Evolutionary conservation across 2,113 vertebrate genomes (phyloP).

Genomic region (Elgaria multicarinata): DNA sequence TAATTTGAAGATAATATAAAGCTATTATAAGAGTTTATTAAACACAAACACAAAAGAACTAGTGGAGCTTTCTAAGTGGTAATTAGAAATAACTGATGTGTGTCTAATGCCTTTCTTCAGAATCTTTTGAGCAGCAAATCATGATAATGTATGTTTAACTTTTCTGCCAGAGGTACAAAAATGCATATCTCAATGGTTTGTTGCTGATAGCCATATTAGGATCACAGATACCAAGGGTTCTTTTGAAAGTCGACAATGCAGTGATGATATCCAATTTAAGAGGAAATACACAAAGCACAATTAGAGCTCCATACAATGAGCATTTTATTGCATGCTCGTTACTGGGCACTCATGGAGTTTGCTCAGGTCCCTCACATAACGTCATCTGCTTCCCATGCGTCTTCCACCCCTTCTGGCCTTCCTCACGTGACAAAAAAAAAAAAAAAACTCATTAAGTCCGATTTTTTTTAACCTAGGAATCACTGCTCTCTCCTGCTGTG

Average conservation of each 20-base stretch:
- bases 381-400: no score
- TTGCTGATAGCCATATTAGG: neutral
- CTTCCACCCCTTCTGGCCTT: no score
- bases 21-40: constrained; percentile 65
- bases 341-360: no score
- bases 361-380: no score
- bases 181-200: neutral
- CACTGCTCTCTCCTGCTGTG: no score
- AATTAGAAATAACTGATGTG: constrained; percentile 70
- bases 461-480: no score
- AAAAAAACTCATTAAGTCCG: no score
- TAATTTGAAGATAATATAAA: constrained; percentile 62
- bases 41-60: constrained; percentile 65
- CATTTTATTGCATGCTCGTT: no score
- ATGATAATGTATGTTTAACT: constrained; percentile 46
- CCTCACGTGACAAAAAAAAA: no score
- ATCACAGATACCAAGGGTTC: neutral
- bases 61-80: constrained; percentile 66
- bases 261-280: neutral
- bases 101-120: constrained; percentile 68
- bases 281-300: neutral
- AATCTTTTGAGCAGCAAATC: constrained; percentile 58
- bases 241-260: neutral
- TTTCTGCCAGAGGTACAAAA: constrained; percentile 39
- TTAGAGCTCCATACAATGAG: no score